Percentiles rank a stretch among this genome's conserved stretches.
These are phyloP conservation scores for Pseudolycoriella hygida DNA, from an alignment of 2,888 invertebrate species.

Conservation along the genomic window DNA sequence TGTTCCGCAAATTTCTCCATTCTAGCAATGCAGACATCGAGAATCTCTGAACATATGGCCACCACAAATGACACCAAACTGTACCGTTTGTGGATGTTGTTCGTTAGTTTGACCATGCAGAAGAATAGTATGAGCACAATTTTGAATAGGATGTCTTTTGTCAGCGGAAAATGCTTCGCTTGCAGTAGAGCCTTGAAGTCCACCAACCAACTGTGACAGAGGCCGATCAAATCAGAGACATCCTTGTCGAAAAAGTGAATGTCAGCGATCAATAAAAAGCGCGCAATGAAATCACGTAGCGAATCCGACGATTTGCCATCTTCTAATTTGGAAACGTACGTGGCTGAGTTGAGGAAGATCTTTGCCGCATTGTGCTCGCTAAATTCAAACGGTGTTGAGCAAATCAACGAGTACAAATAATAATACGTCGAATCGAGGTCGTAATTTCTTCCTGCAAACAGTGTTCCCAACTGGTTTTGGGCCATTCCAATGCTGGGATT, in stretches of 20 bases:
- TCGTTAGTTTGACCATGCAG: conserved; percentile 58
- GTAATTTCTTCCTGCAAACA: conserved; percentile 62
- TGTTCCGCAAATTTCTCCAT: conserved; percentile 24
- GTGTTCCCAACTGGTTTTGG: conserved; percentile 83
- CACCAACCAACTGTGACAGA: conserved; percentile 51
- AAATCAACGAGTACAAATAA: conserved; percentile 69
- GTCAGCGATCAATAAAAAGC: conserved; percentile 31
- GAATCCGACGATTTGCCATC: conserved; percentile 29
- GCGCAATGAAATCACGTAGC: conserved; percentile 32
- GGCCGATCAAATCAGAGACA: conserved; percentile 42
- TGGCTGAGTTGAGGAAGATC: conserved; percentile 46
- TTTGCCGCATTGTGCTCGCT: conserved; percentile 73
- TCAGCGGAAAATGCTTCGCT: conserved; percentile 39
- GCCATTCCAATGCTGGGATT: conserved; percentile 77
- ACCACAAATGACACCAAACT: conserved; percentile 70
- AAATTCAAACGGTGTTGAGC: conserved; percentile 70
- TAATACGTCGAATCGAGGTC: conserved; percentile 78
- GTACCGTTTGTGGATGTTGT: conserved; percentile 54
- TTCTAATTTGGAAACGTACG: conserved; percentile 32
- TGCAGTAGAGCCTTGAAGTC: conserved; percentile 56
- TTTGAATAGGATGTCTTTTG: conserved; percentile 55
- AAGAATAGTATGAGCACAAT: conserved; percentile 66
- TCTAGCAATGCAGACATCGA: conserved; percentile 33
- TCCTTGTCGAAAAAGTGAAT: conserved; percentile 34
- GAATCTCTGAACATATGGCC: conserved; percentile 47